Percentiles rank a stretch among this genome's conserved stretches.
phyloP scores from a whole-genome alignment of 2,113 vertebrate genomes.

The Alouatta palliata region DNA sequence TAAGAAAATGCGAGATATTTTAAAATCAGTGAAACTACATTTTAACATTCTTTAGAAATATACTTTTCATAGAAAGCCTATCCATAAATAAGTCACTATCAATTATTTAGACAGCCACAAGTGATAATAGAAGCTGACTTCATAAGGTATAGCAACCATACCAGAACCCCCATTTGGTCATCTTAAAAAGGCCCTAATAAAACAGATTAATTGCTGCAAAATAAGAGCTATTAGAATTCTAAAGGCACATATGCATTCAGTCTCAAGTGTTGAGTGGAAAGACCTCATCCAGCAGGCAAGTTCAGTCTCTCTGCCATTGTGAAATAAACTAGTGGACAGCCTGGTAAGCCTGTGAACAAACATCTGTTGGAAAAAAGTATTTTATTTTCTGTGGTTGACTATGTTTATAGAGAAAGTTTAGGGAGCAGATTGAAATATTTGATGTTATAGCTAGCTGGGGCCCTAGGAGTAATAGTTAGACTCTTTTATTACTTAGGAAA shows the following conservation, averaged over 20 bases:
- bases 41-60: constrained; percentile 51
- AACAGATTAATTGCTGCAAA: background rate
- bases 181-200: constrained; percentile 14
- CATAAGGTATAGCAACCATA: background rate
- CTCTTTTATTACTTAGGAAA: constrained; percentile 19
- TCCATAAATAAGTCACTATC: background rate
- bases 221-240: background rate
- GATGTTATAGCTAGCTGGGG: background rate
- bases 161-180: constrained; percentile 24
- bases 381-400: background rate
- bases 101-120: constrained; percentile 5
- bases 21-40: background rate
- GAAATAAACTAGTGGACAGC: background rate
- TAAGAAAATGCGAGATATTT: background rate
- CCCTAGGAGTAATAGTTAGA: background rate
- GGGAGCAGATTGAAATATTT: background rate
- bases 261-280: background rate
- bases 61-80: background rate
- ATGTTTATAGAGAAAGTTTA: background rate
- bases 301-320: background rate
- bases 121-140: constrained; percentile 1
- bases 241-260: background rate
- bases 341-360: background rate
- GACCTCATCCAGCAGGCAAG: background rate
- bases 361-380: background rate